Evolutionary conservation across 1,140 invertebrate species (phyloP).

Genomic region (Leptinotarsa undecemlineata): DNA sequence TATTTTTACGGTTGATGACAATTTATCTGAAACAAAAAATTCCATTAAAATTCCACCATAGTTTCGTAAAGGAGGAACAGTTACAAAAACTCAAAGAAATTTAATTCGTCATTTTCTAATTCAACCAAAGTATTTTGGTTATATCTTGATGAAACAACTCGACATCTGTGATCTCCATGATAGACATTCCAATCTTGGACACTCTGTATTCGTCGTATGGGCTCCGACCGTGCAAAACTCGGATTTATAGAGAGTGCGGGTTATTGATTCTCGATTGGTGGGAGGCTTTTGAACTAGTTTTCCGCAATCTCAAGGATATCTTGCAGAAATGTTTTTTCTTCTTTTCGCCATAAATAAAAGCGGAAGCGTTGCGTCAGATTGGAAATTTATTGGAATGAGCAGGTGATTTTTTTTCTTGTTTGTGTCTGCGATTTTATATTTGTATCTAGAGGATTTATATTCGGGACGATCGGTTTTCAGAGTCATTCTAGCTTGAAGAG

Average conservation of each 20-base stretch:
- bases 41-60: too few relatives aligned
- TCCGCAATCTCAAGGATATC: constrained; percentile 24
- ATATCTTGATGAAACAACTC: too few relatives aligned
- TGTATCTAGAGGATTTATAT: background rate
- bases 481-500: background rate
- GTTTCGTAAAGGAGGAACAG: too few relatives aligned
- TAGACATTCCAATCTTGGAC: too few relatives aligned
- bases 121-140: too few relatives aligned
- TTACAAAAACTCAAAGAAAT: too few relatives aligned
- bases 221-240: background rate
- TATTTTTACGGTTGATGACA: too few relatives aligned
- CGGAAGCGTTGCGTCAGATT: constrained; percentile 19
- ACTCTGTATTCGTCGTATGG: too few relatives aligned
- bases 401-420: constrained; percentile 18
- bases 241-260: constrained; percentile 26
- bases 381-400: constrained; percentile 25
- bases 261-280: constrained; percentile 29
- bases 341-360: constrained; percentile 16
- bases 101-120: too few relatives aligned
- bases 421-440: constrained; percentile 8
- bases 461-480: background rate
- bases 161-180: too few relatives aligned
- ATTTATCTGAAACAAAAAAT: too few relatives aligned
- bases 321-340: constrained; percentile 22
- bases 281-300: constrained; percentile 16